Conservation (phyloP, 2,888 invertebrate species). For the Trissonchulus latispiculum region DNA sequence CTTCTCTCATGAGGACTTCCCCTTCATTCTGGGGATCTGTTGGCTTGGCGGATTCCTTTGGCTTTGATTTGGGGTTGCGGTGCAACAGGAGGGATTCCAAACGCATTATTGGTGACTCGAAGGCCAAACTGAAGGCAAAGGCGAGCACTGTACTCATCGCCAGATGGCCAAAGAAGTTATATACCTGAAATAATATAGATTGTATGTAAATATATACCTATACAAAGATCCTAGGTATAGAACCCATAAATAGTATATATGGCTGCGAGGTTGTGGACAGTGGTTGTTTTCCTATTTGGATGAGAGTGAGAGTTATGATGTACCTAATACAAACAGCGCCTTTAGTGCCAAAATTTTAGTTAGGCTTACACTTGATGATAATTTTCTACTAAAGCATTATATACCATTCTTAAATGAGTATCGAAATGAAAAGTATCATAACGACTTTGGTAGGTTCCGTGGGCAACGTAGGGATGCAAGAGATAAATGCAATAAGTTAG, state of each 20-base stretch:
- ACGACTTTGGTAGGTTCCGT: constrained; percentile 38
- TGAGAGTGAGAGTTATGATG: too few relatives aligned
- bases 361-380: too few relatives aligned
- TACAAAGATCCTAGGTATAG: too few relatives aligned
- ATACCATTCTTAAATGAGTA: constrained; percentile 39
- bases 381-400: too few relatives aligned
- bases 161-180: constrained; percentile 14
- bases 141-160: constrained; percentile 26
- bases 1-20: neutral
- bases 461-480: constrained; percentile 41
- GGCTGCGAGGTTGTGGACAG: too few relatives aligned
- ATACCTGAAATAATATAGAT: constrained; percentile 9
- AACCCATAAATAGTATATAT: too few relatives aligned
- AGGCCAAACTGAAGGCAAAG: constrained; percentile 33
- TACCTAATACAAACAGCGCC: too few relatives aligned
- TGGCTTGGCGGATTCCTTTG: neutral
- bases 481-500: constrained; percentile 90
- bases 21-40: neutral
- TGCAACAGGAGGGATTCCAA: constrained; percentile 30
- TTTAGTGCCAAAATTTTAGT: too few relatives aligned
- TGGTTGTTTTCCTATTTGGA: too few relatives aligned
- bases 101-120: constrained; percentile 37
- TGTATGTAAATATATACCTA: too few relatives aligned
- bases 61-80: neutral
- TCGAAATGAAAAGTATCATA: constrained; percentile 42